Evolutionary conservation across 1,140 invertebrate genomes (phyloP), one percentile per base, ranked within the genome.

Genomic region (Meloidogyne floridensis): DNA sequence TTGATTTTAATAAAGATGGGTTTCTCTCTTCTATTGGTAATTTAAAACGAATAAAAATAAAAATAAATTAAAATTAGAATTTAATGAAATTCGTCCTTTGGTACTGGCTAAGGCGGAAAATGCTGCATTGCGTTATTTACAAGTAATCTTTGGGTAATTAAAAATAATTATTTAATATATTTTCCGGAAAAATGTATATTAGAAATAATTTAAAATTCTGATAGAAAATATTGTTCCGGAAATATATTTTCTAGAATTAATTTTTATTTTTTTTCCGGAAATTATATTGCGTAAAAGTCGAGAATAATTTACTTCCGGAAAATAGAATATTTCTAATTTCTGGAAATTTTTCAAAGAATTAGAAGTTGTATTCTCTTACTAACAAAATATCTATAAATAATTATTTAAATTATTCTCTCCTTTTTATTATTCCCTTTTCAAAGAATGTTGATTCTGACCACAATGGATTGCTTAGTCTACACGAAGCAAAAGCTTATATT

Each of bases 51-150:
- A 77, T 47, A 10, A 3, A 20, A 10, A n/a, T 13, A 13, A 9
- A 3, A 6, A 43, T 72, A n/a, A 32, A 53, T 7, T 79, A 32
- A 43, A 3, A 11, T 13, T 72, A n/a, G 88, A 89, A 77, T 89
- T 89, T 77, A 89, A 90, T 78, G 86, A 86, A 7, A 87, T 89
- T 70, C 80, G 85, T 20, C 83, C 88, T 9, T 71, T 90, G 42
- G 87, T 89, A 47, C 53, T 90, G 51, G 88, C 86, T 43, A 89
- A 89, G 72, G 89, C 88, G 20, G 89, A 90, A 77, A 89, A 89
- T 79, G 88, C 88, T 18, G 88, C 88, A 20, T 73, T 86, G 7
- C 77, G 89, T 43, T 89, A 89, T 83, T 69, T 89, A 69, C 82
- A 89, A 56, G 85, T 87, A 56, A 18, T 51, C 9, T 32, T 32